Base-by-base conservation (phyloP, 2,113 vertebrate species). In the Ceuthmochares aereus region DNA sequence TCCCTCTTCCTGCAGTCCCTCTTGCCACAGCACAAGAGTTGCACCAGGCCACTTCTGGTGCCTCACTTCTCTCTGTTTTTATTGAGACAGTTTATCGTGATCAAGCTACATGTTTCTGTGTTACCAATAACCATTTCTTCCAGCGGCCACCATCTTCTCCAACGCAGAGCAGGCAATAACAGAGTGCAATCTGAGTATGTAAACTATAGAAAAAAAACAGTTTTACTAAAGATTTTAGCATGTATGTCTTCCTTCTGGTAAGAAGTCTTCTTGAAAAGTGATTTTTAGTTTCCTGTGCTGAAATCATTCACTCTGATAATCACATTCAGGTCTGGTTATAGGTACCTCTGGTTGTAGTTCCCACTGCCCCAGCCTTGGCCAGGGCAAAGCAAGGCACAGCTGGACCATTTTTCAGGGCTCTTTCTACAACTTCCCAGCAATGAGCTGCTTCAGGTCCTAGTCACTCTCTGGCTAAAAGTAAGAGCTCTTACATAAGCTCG, bases 331-430 rank as follows among this genome's bases (percentile, higher is more conserved):
- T 70, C 12, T 55, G 17, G 16, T 30, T 74, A 12, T 10, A 37
- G 47, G 12, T 19, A 63, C 21, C 26, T 54, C 49, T 73, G 29
- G 22, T 15, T 81, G 20, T 60, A 59, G 43, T 27, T 82, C 18
- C 26, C 18, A 16, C 18, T 59, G 14, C 8, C 16, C 11, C 34
- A 85, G 43, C 30, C 14, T 42, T 63, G 0, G 0, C n/a, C 0
- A 0, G 40, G 27, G 32, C 25, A 67, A 84, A 82, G 32, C 12
- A 68, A 82, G 25, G 6, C 19, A 66, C 29, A 64, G 21, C 4
- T 45, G 15, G 42, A 36, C 25, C 10, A 17, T 43, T 76, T 49
- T 78, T 76, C 30, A 73, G 14, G 8, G 27, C 3, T 42, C 1
- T 56, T 21, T 52, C 49, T 37, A 27, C 16, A 49, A 9, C n/a